phyloP scores from a whole-genome alignment of 2,797 vertebrate species.

The Sarcophilus harrisii region DNA sequence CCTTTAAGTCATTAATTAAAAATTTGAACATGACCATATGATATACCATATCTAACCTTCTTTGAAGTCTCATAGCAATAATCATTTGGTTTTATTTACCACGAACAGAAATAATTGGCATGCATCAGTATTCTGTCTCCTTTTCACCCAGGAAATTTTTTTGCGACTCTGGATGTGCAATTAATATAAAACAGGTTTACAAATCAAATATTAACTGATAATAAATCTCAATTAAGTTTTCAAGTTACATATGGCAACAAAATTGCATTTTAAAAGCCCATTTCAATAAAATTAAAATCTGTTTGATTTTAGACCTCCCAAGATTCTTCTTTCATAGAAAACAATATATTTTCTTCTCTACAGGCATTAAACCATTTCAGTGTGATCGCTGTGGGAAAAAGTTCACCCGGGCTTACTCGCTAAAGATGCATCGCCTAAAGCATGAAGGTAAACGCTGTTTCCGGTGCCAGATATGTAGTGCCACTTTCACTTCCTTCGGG shows the following conservation, averaged over 20 bases:
- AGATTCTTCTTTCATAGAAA: constrained; percentile 49
- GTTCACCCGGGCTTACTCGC: constrained; percentile 99
- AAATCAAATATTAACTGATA: no score
- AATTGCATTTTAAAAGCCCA: constrained; percentile 38
- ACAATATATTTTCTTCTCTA: constrained; percentile 35
- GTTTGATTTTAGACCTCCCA: constrained; percentile 10
- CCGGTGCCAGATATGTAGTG: constrained; percentile 99
- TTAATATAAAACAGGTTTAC: no score
- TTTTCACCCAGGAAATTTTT: neutral
- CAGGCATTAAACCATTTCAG: constrained; percentile 99
- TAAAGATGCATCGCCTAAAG: constrained; percentile 99
- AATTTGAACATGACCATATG: neutral
- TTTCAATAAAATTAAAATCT: neutral
- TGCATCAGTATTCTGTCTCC: constrained; percentile 3
- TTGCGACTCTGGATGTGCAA: no score
- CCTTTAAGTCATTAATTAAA: neutral
- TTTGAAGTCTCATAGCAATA: neutral
- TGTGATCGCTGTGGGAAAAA: constrained; percentile 99
- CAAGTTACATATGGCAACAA: constrained; percentile 16
- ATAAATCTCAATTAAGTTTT: constrained; percentile 29
- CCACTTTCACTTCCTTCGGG: constrained; percentile 99
- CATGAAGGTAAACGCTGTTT: constrained; percentile 99
- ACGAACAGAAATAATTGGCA: neutral
- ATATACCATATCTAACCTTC: neutral
- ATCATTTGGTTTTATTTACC: no score